These are phyloP conservation scores for Mongoloraphidia duomilia DNA, from an alignment of 2,888 invertebrate species.

Conservation along the genomic window DNA sequence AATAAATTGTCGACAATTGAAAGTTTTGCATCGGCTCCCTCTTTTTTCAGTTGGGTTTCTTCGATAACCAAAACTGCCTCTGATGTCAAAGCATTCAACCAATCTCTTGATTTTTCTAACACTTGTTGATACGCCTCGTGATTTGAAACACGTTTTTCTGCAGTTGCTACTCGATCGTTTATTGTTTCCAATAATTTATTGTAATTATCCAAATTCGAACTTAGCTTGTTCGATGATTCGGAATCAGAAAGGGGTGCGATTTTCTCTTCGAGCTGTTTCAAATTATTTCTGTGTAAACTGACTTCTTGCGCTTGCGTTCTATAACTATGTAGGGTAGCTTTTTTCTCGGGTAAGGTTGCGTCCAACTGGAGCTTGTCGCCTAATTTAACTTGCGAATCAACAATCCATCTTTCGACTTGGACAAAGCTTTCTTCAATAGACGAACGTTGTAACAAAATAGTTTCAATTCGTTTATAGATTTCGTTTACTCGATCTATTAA, in stretches of 20 bases:
- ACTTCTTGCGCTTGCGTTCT: slow-evolving; percentile 75
- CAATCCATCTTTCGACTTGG: slow-evolving; percentile 77
- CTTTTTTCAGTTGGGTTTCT: slow-evolving; percentile 63
- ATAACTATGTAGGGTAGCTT: slow-evolving; percentile 67
- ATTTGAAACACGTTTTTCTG: slow-evolving; percentile 59
- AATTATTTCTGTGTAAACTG: slow-evolving; percentile 66
- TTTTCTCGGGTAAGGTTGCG: slow-evolving; percentile 76
- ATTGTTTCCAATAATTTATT: slow-evolving; percentile 51
- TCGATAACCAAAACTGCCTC: slow-evolving; percentile 67
- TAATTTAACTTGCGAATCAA: slow-evolving; percentile 61
- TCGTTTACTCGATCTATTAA: slow-evolving; percentile 73
- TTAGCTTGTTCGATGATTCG: slow-evolving; percentile 60
- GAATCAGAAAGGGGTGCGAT: slow-evolving; percentile 64
- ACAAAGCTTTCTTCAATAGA: slow-evolving; percentile 86
- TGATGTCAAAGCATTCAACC: slow-evolving; percentile 62
- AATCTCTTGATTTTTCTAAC: slow-evolving; percentile 70
- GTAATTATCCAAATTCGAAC: slow-evolving; percentile 59
- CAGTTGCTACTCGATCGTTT: slow-evolving; percentile 45
- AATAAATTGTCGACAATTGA: slow-evolving; percentile 60
- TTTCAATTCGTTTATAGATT: slow-evolving; percentile 76
- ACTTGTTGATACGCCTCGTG: slow-evolving; percentile 73
- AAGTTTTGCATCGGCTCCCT: slow-evolving; percentile 62
- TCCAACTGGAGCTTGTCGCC: slow-evolving; percentile 56
- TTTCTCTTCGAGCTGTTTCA: slow-evolving; percentile 72
- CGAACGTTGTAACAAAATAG: slow-evolving; percentile 75